Conservation (phyloP, 2,113 vertebrate genomes). For the Fregetta grallaria region DNA sequence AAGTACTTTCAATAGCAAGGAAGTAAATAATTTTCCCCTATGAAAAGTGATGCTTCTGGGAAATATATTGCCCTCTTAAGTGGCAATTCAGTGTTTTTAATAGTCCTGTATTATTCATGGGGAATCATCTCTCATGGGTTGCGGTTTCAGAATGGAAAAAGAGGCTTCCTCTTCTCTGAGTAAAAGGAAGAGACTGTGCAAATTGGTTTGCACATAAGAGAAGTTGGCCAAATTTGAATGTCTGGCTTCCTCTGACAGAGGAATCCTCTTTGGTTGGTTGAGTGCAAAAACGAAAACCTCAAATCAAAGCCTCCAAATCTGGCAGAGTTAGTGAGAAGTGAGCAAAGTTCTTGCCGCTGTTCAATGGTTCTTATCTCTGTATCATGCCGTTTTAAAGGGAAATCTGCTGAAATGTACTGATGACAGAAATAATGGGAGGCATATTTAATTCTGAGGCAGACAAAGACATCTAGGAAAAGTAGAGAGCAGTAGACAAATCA, state of each 20-base stretch:
- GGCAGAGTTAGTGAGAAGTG: background rate
- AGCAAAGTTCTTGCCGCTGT: background rate
- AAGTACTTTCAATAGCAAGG: background rate
- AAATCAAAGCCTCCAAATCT: background rate
- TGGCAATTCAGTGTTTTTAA: background rate
- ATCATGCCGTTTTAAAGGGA: background rate
- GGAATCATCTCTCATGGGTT: background rate
- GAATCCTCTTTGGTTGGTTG: background rate
- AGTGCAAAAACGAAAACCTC: background rate
- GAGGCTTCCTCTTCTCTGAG: background rate
- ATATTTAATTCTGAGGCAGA: background rate
- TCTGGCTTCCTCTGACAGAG: background rate
- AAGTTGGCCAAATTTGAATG: background rate
- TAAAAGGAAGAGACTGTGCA: background rate
- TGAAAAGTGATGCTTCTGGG: slow-evolving; percentile 16
- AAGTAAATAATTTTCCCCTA: background rate
- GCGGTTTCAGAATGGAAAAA: background rate
- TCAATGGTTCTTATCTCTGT: background rate
- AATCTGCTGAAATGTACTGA: background rate
- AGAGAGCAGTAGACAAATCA: background rate
- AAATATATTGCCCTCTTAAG: background rate
- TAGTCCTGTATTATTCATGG: slow-evolving; percentile 17
- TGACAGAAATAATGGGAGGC: background rate
- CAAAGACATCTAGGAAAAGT: background rate
- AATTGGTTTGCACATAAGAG: background rate